A percentile compares a stretch with the other conserved stretches of the same genome.
Conservation (phyloP, 2,797 vertebrate species). For the Kryptolebias ocellatus region DNA sequence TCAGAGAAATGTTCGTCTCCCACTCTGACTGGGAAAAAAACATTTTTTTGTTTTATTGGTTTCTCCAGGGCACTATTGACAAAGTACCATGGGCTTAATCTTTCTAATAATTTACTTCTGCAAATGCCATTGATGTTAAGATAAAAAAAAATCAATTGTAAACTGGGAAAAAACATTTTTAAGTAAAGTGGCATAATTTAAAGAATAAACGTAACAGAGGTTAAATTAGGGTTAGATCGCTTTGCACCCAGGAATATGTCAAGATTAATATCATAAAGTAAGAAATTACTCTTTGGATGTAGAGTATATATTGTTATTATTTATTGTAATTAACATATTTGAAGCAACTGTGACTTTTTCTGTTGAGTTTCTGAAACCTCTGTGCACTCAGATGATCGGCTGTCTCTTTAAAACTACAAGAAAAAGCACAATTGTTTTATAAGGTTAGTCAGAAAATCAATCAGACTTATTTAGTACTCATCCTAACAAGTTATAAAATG, state of each 20-base stretch:
- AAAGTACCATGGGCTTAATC: slow-evolving; percentile 47
- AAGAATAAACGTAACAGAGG: no score
- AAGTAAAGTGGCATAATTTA: no score
- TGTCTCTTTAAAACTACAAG: slow-evolving; percentile 32
- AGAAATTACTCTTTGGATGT: no score
- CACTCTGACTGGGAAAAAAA: slow-evolving; percentile 13
- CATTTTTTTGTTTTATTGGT: slow-evolving; percentile 38
- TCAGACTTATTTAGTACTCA: slow-evolving; percentile 51
- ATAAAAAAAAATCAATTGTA: slow-evolving; percentile 52
- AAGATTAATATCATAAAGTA: no score
- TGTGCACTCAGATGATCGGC: slow-evolving; percentile 43
- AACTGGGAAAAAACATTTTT: background rate
- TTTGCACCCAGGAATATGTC: no score
- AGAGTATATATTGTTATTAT: no score
- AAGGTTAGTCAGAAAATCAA: slow-evolving; percentile 63
- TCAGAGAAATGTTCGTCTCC: slow-evolving; percentile 40
- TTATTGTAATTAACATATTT: background rate
- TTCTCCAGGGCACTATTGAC: slow-evolving; percentile 52
- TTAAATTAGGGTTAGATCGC: no score
- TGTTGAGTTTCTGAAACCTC: slow-evolving; percentile 17
- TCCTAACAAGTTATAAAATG: slow-evolving; percentile 43
- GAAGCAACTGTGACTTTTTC: slow-evolving; percentile 2
- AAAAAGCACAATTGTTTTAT: slow-evolving; percentile 53
- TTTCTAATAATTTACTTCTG: slow-evolving; percentile 57
- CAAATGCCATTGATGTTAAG: slow-evolving; percentile 71